Evolutionary conservation across 2,888 invertebrate genomes (phyloP).

Genomic region (Lithophane socia): DNA sequence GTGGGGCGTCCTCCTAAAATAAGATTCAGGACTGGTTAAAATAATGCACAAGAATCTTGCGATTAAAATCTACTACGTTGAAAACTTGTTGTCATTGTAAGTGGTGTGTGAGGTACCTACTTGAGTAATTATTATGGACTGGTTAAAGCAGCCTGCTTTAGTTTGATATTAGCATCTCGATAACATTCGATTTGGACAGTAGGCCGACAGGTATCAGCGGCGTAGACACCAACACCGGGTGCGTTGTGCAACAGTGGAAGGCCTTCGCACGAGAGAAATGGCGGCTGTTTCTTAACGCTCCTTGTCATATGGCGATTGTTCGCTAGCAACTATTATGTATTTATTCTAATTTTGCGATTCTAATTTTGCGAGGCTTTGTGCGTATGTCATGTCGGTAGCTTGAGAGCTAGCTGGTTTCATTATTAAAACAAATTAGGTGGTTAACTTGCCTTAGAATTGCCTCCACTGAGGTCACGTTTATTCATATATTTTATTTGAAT

Average conservation of each 20-base stretch:
- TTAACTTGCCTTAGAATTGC: conserved; percentile 28
- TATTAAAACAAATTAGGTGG: conserved; percentile 63
- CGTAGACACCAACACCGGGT: conserved; percentile 73
- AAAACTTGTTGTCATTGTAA: conserved; percentile 28
- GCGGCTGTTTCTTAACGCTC: conserved; percentile 83
- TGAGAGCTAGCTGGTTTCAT: conserved; percentile 55
- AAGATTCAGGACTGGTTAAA: conserved; percentile 10
- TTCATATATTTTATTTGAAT: conserved; percentile 2
- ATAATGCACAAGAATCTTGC: conserved; percentile 23
- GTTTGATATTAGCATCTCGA: conserved; percentile 48
- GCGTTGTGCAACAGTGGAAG: conserved; percentile 85
- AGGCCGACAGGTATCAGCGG: conserved; percentile 63
- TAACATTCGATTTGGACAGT: conserved; percentile 65
- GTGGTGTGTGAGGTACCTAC: conserved; percentile 3
- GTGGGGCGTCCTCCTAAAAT: conserved; percentile 34
- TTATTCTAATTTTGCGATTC: too few relatives aligned
- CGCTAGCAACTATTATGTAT: conserved; percentile 68
- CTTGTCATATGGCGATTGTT: conserved; percentile 84
- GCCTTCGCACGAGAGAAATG: conserved; percentile 87
- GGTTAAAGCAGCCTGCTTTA: conserved; percentile 34
- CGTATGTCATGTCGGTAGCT: conserved; percentile 60
- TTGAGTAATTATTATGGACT: conserved; percentile 2
- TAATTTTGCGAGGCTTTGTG: conserved; percentile 71
- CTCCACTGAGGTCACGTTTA: conserved; percentile 20
- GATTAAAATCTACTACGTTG: conserved; percentile 8